Evolutionary conservation across 2,113 vertebrate genomes (phyloP), one percentile per base, ranked within the genome.

Genomic region (Dromaius novaehollandiae): DNA sequence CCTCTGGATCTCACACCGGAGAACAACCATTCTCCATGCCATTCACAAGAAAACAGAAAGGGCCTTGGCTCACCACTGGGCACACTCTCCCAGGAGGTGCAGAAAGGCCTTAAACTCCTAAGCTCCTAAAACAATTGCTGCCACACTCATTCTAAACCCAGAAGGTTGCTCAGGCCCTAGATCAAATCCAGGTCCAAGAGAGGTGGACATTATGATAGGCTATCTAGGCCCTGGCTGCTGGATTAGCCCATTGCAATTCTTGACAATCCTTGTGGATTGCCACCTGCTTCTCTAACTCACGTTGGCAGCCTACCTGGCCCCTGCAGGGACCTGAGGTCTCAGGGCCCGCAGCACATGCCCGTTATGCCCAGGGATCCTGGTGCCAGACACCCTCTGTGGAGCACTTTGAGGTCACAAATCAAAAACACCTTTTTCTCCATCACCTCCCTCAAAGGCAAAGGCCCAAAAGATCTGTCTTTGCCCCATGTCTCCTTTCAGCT

Each of bases 391-490:
- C 50, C 13, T 34, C 24, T 38, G 8, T 79, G 32, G 36, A 51
- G 11, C 2, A 40, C 34, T 36, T 3, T 11, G 24, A 51, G 32
- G 16, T 76, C 42, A 91, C 19, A 93, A 79, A 74, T 26, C 18
- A 74, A 86, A 83, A 63, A 11, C 6, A 26, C 38, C 24, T 60
- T 36, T 34, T 63, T 46, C 5, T 68, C 61, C 28, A 28, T 18
- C 0, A 0, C 34, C 28, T 9, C 5, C 65, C 86, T 56, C 50
- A 50, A 44, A 75, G 21, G 51, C 44, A 55, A 71, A 75, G 73
- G 22, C n/a, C 11, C 2, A 3, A 78, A 55, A 44, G 42, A n/a
- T 11, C 68, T 81, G 10, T 61, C 28, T 65, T 65, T 42, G 30
- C 32, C 40, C 12, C 5, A 11, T 48, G 38, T 26, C 19, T 74